These are phyloP conservation scores for Heterocephalus glaber DNA, from an alignment of 2,113 vertebrate species.

Conservation along the genomic window DNA sequence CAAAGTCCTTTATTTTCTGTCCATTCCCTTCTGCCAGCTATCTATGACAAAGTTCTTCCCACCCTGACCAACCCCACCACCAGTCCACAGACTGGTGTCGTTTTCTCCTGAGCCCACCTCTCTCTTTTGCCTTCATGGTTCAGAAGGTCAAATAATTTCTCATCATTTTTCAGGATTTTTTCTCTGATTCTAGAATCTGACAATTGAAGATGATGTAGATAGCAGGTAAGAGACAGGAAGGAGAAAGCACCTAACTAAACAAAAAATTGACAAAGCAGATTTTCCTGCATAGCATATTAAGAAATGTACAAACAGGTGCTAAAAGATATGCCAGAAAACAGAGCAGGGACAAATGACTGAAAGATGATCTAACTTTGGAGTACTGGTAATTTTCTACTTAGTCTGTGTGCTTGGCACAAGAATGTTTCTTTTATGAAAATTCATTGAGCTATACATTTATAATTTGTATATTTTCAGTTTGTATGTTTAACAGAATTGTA, in stretches of 20 bases:
- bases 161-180: background rate
- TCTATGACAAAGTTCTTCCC: background rate
- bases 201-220: background rate
- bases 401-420: background rate
- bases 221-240: background rate
- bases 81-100: background rate
- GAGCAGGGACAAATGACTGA: background rate
- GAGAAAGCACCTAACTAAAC: background rate
- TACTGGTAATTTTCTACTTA: slow-evolving; percentile 16
- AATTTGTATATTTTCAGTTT: background rate
- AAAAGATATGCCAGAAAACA: background rate
- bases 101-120: background rate
- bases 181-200: background rate
- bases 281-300: background rate
- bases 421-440: background rate
- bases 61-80: background rate
- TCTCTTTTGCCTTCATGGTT: background rate
- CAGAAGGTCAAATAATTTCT: background rate
- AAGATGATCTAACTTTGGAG: background rate
- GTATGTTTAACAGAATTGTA: background rate
- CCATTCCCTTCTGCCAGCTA: background rate
- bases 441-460: background rate
- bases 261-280: background rate
- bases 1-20: background rate
- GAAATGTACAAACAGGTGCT: background rate